Conservation (phyloP, 2,888 invertebrate genomes). For the Mesorhabditis spiculigera region DNA sequence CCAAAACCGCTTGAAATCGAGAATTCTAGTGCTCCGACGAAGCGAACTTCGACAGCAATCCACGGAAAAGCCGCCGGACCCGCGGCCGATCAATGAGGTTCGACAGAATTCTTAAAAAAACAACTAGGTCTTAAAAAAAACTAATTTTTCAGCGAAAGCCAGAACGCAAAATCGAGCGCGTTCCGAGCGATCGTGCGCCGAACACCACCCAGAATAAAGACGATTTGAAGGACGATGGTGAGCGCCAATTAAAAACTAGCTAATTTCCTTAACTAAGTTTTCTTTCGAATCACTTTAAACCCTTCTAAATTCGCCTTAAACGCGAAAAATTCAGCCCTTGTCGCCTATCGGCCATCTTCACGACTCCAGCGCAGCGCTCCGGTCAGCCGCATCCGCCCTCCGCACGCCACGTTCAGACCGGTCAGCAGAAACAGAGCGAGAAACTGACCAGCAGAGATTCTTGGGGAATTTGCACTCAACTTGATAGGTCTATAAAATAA, state of each 20-base stretch:
- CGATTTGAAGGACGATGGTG: not conserved
- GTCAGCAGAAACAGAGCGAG: not conserved
- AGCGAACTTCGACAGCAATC: not conserved
- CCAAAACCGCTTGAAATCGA: too few species aligned
- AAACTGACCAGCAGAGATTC: too few species aligned
- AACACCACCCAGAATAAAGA: not conserved
- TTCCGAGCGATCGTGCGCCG: not conserved
- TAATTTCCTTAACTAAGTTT: too few species aligned
- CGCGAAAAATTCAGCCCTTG: not conserved
- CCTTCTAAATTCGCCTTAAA: not conserved
- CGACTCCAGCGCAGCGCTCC: constrained; percentile 3
- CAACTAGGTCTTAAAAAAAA: not conserved
- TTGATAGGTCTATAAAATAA: too few species aligned
- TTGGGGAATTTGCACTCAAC: too few species aligned
- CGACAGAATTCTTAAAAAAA: not conserved
- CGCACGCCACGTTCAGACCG: not conserved
- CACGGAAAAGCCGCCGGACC: constrained; percentile 5
- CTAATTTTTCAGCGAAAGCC: not conserved
- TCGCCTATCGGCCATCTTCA: not conserved
- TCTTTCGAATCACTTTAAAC: too few species aligned
- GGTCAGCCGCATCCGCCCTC: not conserved
- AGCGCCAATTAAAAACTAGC: not conserved
- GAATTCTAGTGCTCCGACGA: not conserved
- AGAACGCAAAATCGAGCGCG: not conserved
- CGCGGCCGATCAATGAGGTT: not conserved